Conservation (phyloP, 1,140 invertebrate genomes). For the Drosophila melanica region DNA sequence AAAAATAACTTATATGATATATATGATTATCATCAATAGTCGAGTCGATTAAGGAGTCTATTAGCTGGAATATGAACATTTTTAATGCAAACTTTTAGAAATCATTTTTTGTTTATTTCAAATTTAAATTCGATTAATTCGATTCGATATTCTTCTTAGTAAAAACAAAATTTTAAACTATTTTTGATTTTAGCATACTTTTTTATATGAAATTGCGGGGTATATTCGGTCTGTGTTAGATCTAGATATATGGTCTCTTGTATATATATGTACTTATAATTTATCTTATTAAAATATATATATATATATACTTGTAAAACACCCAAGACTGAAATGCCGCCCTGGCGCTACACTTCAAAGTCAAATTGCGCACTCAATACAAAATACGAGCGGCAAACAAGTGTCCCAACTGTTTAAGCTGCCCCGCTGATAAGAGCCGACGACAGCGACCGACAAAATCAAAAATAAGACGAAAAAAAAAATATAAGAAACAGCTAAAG, state of each 20-base stretch:
- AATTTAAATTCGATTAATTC: too few relatives aligned
- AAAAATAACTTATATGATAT: too few relatives aligned
- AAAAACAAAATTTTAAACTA: too few relatives aligned
- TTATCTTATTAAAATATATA: background rate
- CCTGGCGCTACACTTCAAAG: slow-evolving; percentile 49
- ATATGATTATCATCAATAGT: too few relatives aligned
- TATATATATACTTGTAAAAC: background rate
- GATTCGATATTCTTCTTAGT: too few relatives aligned
- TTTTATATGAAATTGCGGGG: too few relatives aligned
- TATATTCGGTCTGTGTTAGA: background rate
- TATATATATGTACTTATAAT: background rate
- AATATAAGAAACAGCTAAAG: slow-evolving; percentile 38
- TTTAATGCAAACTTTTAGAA: too few relatives aligned
- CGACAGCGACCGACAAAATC: slow-evolving; percentile 28
- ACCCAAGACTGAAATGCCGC: background rate
- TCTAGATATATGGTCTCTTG: background rate
- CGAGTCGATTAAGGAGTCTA: too few relatives aligned
- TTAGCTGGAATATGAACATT: too few relatives aligned
- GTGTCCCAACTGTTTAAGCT: slow-evolving; percentile 70
- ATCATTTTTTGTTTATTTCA: too few relatives aligned
- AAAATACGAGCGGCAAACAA: slow-evolving; percentile 54
- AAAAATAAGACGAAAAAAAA: slow-evolving; percentile 45
- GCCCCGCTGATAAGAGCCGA: slow-evolving; percentile 41
- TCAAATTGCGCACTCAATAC: slow-evolving; percentile 56
- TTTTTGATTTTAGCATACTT: too few relatives aligned